Conservation (phyloP, 2,888 invertebrate genomes). For the Philopedon plagiatum region DNA sequence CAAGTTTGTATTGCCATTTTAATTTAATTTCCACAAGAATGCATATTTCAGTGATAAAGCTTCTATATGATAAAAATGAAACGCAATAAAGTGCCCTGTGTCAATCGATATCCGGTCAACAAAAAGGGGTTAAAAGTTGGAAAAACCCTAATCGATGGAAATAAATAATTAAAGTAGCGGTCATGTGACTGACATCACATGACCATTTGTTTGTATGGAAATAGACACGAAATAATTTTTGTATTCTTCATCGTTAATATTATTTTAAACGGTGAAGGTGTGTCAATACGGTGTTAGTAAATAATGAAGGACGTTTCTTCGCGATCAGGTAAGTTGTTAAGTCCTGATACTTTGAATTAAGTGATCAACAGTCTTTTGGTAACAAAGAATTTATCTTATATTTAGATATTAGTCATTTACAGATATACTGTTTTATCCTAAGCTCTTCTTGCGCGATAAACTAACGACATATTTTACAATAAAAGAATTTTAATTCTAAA, state of each 20-base stretch:
- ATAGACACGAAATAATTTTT: slow-evolving; percentile 44
- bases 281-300: slow-evolving; percentile 21
- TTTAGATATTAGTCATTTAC: too few species aligned
- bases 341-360: neutral
- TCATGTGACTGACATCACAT: slow-evolving; percentile 61
- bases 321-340: slow-evolving; percentile 18
- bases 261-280: slow-evolving; percentile 27
- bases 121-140: slow-evolving; percentile 51
- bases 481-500: too few species aligned
- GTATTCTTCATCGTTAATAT: slow-evolving; percentile 32
- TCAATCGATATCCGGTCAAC: slow-evolving; percentile 49
- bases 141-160: slow-evolving; percentile 59
- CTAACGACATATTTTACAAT: too few species aligned
- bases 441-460: too few species aligned
- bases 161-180: slow-evolving; percentile 65
- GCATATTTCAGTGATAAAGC: neutral
- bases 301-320: slow-evolving; percentile 19
- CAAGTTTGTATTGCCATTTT: too few species aligned
- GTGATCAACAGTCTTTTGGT: too few species aligned
- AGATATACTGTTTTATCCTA: too few species aligned
- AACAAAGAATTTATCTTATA: too few species aligned
- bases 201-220: slow-evolving; percentile 57
- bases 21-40: too few species aligned
- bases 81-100: slow-evolving; percentile 21
- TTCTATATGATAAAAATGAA: slow-evolving; percentile 15